Conservation (phyloP, 1,140 invertebrate species). For the Drosophila azteca region DNA sequence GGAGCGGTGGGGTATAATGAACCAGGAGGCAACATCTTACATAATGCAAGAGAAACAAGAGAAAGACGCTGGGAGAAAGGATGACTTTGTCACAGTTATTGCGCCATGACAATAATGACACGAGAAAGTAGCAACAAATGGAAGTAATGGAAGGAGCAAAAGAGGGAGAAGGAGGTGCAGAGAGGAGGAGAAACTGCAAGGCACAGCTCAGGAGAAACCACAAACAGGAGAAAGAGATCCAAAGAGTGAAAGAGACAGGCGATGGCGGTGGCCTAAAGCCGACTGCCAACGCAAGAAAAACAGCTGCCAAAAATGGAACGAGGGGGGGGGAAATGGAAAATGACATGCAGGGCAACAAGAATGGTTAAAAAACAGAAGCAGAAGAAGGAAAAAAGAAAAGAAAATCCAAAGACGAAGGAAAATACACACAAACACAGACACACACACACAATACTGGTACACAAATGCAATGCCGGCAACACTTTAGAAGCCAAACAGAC, state of each 20-base stretch:
- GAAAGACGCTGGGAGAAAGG: conserved; percentile 20
- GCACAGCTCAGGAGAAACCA: conserved; percentile 9
- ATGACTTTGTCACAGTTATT: conserved; percentile 74
- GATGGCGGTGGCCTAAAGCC: conserved; percentile 32
- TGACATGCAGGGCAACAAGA: conserved; percentile 60
- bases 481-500: conserved; percentile 51
- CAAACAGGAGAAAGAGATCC: conserved; percentile 7
- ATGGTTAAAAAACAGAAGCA: conserved; percentile 9
- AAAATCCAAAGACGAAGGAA: neutral
- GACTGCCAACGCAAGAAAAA: conserved; percentile 57
- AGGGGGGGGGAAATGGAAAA: conserved; percentile 58
- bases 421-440: too few relatives aligned
- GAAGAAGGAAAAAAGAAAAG: conserved; percentile 18
- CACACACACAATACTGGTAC: neutral
- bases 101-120: conserved; percentile 70
- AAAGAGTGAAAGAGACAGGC: too few relatives aligned
- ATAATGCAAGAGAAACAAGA: conserved; percentile 2
- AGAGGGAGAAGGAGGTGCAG: conserved; percentile 1
- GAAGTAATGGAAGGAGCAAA: conserved; percentile 18
- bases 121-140: conserved; percentile 50
- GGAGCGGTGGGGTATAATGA: too few relatives aligned
- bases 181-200: neutral
- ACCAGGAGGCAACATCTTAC: neutral
- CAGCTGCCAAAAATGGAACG: conserved; percentile 64
- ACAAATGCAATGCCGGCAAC: conserved; percentile 59